A percentile compares a stretch with the other conserved stretches of the same genome.
phyloP scores from a whole-genome alignment of 2,888 invertebrate species.

The Ceriagrion tenellum region DNA sequence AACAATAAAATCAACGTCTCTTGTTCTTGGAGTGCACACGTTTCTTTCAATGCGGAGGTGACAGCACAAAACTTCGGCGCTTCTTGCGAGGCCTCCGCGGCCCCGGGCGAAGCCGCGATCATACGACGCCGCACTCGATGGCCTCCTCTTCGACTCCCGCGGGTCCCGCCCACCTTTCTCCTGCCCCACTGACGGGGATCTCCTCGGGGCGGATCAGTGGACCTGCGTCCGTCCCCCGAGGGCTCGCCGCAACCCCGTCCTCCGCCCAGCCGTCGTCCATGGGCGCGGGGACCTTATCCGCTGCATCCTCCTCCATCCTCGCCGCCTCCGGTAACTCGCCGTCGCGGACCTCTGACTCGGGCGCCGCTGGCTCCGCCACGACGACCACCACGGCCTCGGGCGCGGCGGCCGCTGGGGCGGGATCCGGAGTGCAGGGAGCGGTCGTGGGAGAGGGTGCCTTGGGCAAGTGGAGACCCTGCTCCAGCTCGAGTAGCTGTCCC shows the following conservation, averaged over 20 bases:
- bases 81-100: background rate
- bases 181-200: background rate
- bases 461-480: slow-evolving; percentile 82
- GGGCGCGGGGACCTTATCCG: background rate
- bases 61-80: slow-evolving; percentile 4
- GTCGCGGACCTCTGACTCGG: background rate
- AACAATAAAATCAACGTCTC: background rate
- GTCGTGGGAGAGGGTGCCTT: slow-evolving; percentile 72
- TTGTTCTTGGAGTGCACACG: background rate
- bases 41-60: background rate
- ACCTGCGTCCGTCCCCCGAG: background rate
- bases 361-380: background rate
- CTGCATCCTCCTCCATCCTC: background rate
- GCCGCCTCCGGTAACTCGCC: background rate
- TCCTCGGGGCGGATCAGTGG: background rate
- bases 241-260: background rate
- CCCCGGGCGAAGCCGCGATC: slow-evolving; percentile 6
- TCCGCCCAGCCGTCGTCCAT: slow-evolving; percentile 27
- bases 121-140: slow-evolving; percentile 44
- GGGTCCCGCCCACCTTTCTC: background rate
- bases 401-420: slow-evolving; percentile 15
- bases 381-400: background rate
- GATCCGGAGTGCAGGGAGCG: slow-evolving; percentile 37
- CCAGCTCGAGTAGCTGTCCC: slow-evolving; percentile 92
- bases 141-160: slow-evolving; percentile 32